A percentile compares a stretch with the other conserved stretches of the same genome.
These are phyloP conservation scores for Sander vitreus DNA, from an alignment of 2,113 vertebrate species.

Conservation along the genomic window DNA sequence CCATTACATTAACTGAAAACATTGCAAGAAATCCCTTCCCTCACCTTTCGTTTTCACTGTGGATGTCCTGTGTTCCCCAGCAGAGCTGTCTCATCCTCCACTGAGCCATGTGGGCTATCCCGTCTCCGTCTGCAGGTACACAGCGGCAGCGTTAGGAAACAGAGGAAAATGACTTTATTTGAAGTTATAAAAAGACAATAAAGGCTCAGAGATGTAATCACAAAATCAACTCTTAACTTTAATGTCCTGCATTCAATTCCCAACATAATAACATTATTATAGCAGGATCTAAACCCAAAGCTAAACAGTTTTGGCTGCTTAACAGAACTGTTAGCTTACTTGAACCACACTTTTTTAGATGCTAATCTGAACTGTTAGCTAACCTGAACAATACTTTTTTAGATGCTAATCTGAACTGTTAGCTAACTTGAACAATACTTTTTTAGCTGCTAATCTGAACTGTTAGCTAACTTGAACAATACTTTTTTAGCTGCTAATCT, in stretches of 20 bases:
- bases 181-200: not conserved
- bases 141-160: not conserved
- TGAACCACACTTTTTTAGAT: not conserved
- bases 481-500: too few relatives aligned
- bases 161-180: too few relatives aligned
- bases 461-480: not conserved
- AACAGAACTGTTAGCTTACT: too few relatives aligned
- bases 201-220: too few relatives aligned
- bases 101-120: conserved; percentile 87
- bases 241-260: too few relatives aligned
- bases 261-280: too few relatives aligned
- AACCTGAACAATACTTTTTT: not conserved
- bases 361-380: not conserved
- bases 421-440: not conserved
- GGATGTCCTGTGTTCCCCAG: conserved; percentile 88
- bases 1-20: too few relatives aligned
- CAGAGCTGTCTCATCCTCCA: conserved; percentile 91
- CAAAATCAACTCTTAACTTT: too few relatives aligned
- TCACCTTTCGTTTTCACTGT: conserved; percentile 79
- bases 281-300: too few relatives aligned
- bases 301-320: too few relatives aligned
- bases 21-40: not conserved
- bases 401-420: too few relatives aligned
- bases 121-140: conserved; percentile 80
- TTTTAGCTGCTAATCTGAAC: not conserved